phyloP scores from a whole-genome alignment of 92 coral and sea anemone species.

The Paramuricea clavata region DNA sequence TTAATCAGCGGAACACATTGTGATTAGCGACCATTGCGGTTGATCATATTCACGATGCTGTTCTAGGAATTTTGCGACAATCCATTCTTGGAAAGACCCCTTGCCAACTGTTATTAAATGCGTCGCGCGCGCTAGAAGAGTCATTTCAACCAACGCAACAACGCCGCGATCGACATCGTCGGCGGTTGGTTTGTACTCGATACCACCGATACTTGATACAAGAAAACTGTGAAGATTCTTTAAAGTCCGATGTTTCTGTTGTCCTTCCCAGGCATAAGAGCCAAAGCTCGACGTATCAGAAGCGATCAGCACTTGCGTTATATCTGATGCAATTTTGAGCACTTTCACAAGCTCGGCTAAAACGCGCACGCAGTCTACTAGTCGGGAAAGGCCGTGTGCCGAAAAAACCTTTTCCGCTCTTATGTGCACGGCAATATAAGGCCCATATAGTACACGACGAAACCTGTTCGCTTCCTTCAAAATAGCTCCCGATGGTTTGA shows the following conservation, averaged over 20 bases:
- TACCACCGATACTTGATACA: not conserved
- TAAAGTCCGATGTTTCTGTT: not conserved
- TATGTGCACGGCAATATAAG: slow-evolving; percentile 81
- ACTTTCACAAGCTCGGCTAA: slow-evolving; percentile 59
- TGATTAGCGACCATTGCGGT: not conserved
- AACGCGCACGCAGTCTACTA: slow-evolving; percentile 69
- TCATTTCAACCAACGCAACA: slow-evolving; percentile 12
- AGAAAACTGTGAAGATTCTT: not conserved
- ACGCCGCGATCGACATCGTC: slow-evolving; percentile 16
- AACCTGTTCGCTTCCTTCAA: slow-evolving; percentile 48
- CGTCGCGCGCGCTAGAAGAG: too few relatives aligned
- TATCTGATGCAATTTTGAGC: slow-evolving; percentile 56
- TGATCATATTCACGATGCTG: not conserved
- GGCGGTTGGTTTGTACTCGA: not conserved
- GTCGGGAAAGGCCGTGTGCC: slow-evolving; percentile 77
- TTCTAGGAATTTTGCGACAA: not conserved
- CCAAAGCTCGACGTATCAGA: slow-evolving; percentile 69
- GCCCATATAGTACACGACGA: slow-evolving; percentile 14
- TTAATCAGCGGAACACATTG: not conserved
- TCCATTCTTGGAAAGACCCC: slow-evolving; percentile 12
- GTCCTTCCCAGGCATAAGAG: slow-evolving; percentile 52
- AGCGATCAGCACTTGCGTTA: too few relatives aligned
- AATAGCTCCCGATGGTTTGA: slow-evolving; percentile 68
- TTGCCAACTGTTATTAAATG: slow-evolving; percentile 15
- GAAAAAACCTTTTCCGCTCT: slow-evolving; percentile 83